Evolutionary conservation across 2,888 invertebrate genomes (phyloP).

Genomic region (Oligia latruncula): DNA sequence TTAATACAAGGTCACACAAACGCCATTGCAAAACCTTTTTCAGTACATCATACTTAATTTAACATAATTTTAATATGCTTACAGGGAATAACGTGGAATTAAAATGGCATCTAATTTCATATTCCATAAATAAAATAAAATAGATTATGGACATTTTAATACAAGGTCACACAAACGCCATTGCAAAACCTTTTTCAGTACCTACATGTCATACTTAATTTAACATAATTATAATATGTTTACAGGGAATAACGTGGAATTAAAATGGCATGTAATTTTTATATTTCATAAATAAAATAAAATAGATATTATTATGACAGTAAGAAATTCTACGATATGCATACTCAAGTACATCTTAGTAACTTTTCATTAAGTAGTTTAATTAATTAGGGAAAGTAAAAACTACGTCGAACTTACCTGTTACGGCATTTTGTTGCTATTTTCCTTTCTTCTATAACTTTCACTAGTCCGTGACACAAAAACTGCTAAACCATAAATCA

Average conservation of each 20-base stretch:
- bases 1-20: neutral
- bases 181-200: neutral
- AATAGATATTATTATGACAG: no score
- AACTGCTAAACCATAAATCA: constrained; percentile 50
- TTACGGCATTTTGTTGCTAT: constrained; percentile 26
- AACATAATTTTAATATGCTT: neutral
- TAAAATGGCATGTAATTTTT: neutral
- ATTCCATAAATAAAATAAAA: neutral
- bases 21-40: neutral
- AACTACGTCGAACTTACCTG: constrained; percentile 54
- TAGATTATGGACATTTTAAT: no score
- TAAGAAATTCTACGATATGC: neutral
- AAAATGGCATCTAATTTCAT: neutral
- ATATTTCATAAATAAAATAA: neutral
- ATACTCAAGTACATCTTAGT: neutral
- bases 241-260: neutral
- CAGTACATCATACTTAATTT: neutral
- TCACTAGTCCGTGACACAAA: constrained; percentile 61
- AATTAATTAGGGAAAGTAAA: neutral
- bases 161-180: neutral
- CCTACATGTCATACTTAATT: neutral
- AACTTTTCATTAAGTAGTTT: neutral
- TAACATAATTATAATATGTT: neutral
- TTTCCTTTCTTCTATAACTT: constrained; percentile 40
- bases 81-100: neutral